Evolutionary conservation across 1,140 invertebrate genomes (phyloP), one percentile per base, ranked within the genome.

Genomic region (Solen grandis): DNA sequence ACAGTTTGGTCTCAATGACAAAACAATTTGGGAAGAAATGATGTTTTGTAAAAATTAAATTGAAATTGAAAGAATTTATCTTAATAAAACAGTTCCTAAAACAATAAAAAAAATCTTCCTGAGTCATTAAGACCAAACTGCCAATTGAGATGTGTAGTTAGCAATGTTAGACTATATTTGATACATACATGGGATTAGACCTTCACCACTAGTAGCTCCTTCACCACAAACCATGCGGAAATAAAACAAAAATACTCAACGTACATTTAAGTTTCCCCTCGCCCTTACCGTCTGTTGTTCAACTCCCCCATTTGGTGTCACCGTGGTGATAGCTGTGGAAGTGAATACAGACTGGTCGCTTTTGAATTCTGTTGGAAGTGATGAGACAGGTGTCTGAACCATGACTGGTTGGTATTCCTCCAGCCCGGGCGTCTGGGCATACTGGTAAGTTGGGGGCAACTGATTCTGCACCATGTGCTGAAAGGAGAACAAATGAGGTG

Each of bases 391-490:
- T 57, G 87, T 83, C 41, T 85, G 86, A 22, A 86, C 86, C 81
- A 89, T 85, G 66, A 85, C 85, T 38, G 84, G 88, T 62, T 90
- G 88, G 69, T 88, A 90, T 46, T 90, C 89, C 59, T 90, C 89
- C 72, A 89, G 82, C 31, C 86, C 84, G 14, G 85, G 50, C 22
- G 86, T 90, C 94, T 93, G 95, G 93, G 94, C 95, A 92, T 94
- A 96, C 94, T 93, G 96, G 93, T 95, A 96, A 90, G 96, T 96
- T 41, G 91, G 94, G 92, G 95, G 95, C 95, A 97, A 97, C 88
- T 96, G 96, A 93, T 96, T 96, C 94, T 97, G 96, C 94, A 98
- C 97, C 96, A 97, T 97, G 94, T 97, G 97, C 97, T 97, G 95
- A 25, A 96, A 96, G 82, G 16, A 80, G 0, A 84, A 19, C 72